phyloP scores from a whole-genome alignment of 2,113 vertebrate species.

The Lontra canadensis region DNA sequence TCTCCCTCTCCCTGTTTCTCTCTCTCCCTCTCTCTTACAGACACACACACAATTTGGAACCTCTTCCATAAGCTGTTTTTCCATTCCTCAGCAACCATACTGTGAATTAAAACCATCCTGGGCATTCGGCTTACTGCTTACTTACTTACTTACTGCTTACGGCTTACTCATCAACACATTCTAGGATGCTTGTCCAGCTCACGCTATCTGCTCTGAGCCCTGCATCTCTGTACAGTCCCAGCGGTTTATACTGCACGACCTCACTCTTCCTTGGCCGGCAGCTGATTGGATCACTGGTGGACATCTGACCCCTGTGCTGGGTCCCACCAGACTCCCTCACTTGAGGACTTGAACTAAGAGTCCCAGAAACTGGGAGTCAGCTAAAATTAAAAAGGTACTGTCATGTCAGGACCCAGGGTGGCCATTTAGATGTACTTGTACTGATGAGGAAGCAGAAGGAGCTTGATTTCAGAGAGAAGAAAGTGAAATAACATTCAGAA shows the following conservation, averaged over 20 bases:
- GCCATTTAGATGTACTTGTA: neutral
- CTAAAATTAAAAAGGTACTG: neutral
- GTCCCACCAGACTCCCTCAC: neutral
- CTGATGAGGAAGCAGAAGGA: neutral
- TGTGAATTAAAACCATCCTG: slow-evolving; percentile 11
- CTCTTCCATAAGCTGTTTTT: slow-evolving; percentile 20
- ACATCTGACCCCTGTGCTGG: neutral
- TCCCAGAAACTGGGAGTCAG: neutral
- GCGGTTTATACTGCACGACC: neutral
- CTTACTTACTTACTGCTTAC: too few relatives aligned
- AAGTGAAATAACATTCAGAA: slow-evolving; percentile 7
- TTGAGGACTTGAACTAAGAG: neutral
- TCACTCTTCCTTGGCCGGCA: neutral
- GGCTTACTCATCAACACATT: neutral
- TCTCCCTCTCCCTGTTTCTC: neutral
- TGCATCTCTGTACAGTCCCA: neutral
- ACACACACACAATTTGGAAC: neutral
- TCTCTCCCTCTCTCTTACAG: neutral
- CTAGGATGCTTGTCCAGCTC: neutral
- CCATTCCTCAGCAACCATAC: slow-evolving; percentile 23
- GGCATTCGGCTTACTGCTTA: neutral
- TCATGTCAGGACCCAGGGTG: neutral
- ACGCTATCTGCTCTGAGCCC: neutral
- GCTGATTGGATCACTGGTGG: neutral
- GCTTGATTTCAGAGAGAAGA: neutral